Conservation (phyloP, 2,113 vertebrate genomes). For the Nicator chloris region DNA sequence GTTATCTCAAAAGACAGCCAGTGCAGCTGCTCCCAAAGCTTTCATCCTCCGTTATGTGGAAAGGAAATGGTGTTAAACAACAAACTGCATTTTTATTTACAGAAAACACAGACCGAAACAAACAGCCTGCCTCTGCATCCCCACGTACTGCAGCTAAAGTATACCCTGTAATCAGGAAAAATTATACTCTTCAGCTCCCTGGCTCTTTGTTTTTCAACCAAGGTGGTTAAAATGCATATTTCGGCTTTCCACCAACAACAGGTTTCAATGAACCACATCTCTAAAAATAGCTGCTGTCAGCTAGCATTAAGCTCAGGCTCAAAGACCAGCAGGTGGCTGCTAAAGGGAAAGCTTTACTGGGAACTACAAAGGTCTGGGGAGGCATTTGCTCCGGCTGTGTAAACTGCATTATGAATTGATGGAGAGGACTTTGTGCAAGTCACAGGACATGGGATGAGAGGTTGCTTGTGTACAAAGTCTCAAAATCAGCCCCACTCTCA, state of each 20-base stretch:
- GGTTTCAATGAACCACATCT: conserved; percentile 56
- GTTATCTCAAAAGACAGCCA: background rate
- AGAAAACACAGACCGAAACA: conserved; percentile 38
- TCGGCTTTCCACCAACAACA: conserved; percentile 54
- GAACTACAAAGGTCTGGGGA: conserved; percentile 41
- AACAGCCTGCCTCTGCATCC: background rate
- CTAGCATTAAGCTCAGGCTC: conserved; percentile 41
- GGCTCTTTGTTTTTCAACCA: conserved; percentile 42
- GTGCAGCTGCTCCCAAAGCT: background rate
- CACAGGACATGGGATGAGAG: background rate
- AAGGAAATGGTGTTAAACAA: conserved; percentile 12
- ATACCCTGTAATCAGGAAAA: conserved; percentile 59
- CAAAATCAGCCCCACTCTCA: background rate
- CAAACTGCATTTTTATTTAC: conserved; percentile 37
- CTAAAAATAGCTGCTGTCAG: conserved; percentile 62
- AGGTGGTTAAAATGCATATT: conserved; percentile 46
- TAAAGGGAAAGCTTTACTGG: conserved; percentile 30
- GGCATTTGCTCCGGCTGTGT: conserved; percentile 31
- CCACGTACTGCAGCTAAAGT: background rate
- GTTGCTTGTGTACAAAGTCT: background rate
- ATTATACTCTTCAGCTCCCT: conserved; percentile 47
- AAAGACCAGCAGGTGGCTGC: conserved; percentile 58
- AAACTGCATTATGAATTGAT: background rate
- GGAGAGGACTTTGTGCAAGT: background rate
- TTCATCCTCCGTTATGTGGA: background rate